Percentiles rank a stretch among this genome's conserved stretches.
phyloP scores from a whole-genome alignment of 2,888 invertebrate genomes.

The Thera obeliscata region DNA sequence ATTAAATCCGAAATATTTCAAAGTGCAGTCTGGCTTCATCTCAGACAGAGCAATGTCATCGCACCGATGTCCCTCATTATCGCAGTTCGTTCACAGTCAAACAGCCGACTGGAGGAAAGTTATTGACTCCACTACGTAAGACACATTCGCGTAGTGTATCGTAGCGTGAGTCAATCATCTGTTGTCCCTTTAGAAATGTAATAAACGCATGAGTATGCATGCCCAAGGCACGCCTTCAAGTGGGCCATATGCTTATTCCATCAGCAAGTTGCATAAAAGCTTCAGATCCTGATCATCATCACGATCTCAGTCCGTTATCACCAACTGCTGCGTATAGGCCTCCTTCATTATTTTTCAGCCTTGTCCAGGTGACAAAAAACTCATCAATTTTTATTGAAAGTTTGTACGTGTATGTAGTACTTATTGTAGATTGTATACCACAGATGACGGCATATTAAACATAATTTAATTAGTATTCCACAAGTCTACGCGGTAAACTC shows the following conservation, averaged over 20 bases:
- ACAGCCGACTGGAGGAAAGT: slow-evolving; percentile 39
- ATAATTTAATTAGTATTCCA: slow-evolving; percentile 16
- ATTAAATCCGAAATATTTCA: slow-evolving; percentile 15
- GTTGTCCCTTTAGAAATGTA: not conserved
- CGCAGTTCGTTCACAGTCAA: slow-evolving; percentile 45
- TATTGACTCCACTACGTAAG: slow-evolving; percentile 37
- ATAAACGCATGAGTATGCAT: not conserved
- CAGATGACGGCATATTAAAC: not conserved
- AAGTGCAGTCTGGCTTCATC: slow-evolving; percentile 25
- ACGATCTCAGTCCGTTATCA: no score
- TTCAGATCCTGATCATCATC: no score
- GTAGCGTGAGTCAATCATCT: slow-evolving; percentile 1
- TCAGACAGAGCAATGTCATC: slow-evolving; percentile 36
- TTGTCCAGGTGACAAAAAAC: no score
- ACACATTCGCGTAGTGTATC: slow-evolving; percentile 16
- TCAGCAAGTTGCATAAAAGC: no score
- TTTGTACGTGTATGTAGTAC: no score
- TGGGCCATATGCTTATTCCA: no score
- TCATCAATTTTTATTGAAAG: no score
- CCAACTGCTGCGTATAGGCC: no score
- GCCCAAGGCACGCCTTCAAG: not conserved
- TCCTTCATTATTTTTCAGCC: no score
- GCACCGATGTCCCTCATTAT: slow-evolving; percentile 42
- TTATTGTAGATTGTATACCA: not conserved
- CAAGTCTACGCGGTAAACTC: slow-evolving; percentile 11